These are phyloP conservation scores for Neopipo cinnamomea DNA, from an alignment of 2,113 vertebrate genomes.

Conservation along the genomic window DNA sequence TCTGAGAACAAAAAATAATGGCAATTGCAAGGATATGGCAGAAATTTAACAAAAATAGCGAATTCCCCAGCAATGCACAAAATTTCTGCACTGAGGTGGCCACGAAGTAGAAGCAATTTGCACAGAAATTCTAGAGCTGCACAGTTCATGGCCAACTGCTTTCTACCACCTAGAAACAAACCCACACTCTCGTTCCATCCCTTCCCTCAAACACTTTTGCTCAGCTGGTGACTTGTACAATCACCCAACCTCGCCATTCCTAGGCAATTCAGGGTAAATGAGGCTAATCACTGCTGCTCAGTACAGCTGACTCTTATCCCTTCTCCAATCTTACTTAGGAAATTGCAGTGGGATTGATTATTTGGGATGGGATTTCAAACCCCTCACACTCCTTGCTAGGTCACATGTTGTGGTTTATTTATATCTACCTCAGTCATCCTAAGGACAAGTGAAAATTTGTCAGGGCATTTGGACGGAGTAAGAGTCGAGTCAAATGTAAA, in stretches of 20 bases:
- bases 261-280: background rate
- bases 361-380: slow-evolving; percentile 65
- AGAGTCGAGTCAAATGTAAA: background rate
- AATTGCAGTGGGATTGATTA: slow-evolving; percentile 56
- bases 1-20: background rate
- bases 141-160: background rate
- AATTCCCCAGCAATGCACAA: background rate
- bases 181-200: background rate
- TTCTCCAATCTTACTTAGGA: slow-evolving; percentile 42
- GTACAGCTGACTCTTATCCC: slow-evolving; percentile 45
- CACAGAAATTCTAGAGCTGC: background rate
- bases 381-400: slow-evolving; percentile 29
- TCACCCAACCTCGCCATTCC: background rate
- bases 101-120: background rate
- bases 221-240: background rate
- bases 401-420: slow-evolving; percentile 42
- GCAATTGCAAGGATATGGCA: background rate
- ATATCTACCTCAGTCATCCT: slow-evolving; percentile 43
- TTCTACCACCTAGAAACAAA: background rate
- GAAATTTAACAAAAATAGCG: background rate
- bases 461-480: background rate
- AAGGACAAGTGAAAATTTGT: slow-evolving; percentile 60
- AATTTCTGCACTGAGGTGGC: background rate
- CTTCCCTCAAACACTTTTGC: background rate
- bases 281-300: slow-evolving; percentile 24